Evolutionary conservation across 2,888 invertebrate species (phyloP).

Genomic region (Steinernema scapterisci): DNA sequence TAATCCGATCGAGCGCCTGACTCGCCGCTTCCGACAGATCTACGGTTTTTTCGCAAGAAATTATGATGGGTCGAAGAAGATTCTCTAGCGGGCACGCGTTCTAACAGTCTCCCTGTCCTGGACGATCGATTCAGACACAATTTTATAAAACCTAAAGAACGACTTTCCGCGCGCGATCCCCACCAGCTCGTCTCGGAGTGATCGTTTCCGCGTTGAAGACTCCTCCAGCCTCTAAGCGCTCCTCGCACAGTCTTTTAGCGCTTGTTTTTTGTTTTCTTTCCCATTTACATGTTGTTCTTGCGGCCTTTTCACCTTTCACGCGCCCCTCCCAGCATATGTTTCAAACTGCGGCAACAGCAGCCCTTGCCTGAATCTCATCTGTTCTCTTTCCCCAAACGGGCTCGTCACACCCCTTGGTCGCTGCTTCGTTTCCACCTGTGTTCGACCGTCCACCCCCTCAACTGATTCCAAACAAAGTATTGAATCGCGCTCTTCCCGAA

Average conservation of each 20-base stretch:
- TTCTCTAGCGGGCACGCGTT: no score
- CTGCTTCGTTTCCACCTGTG: conserved; percentile 27
- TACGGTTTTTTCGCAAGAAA: no score
- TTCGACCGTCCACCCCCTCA: conserved; percentile 25
- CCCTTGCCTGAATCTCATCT: conserved; percentile 27
- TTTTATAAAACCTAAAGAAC: conserved; percentile 14
- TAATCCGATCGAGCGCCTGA: conserved; percentile 6
- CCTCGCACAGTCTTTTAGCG: background rate
- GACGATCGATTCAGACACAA: background rate
- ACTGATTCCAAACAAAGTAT: conserved; percentile 25
- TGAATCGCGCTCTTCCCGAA: background rate
- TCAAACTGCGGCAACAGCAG: conserved; percentile 29
- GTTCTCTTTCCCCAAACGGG: conserved; percentile 19
- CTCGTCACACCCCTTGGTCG: conserved; percentile 30
- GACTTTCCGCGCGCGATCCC: background rate
- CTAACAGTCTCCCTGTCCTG: no score
- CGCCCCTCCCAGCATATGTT: conserved; percentile 28
- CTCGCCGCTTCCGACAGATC: background rate
- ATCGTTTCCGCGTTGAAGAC: no score
- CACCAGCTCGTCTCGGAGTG: background rate
- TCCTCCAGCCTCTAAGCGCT: background rate
- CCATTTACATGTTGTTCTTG: background rate
- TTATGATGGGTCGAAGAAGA: no score
- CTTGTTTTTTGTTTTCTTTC: background rate
- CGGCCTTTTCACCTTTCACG: no score